Evolutionary conservation across 2,797 vertebrate genomes (phyloP), one percentile per base, ranked within the genome.

Genomic region (Ptychadena robeensis): DNA sequence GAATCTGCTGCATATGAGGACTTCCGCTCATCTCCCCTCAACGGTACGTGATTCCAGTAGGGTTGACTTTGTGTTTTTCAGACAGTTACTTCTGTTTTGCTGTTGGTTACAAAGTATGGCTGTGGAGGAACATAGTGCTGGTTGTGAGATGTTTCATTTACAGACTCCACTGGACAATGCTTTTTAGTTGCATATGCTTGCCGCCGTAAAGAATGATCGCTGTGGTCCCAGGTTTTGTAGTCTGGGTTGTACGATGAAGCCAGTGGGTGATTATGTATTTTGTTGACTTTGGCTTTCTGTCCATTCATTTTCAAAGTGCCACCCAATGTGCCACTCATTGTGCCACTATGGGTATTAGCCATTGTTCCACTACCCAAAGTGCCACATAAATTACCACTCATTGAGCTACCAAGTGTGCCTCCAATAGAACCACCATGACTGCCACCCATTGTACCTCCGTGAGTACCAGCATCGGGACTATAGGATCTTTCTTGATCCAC

Each of bases 61-160:
- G 69, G 65, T 74, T 2, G 1, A 34, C 34, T 90, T 88, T 86
- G 87, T 89, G 86, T 85, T 88, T n/a, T 86, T 98, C 94, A 99
- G 92, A 99, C 98, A 92, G 98, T 99, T 94, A 99, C 98, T 92
- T 99, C 98, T 86, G 98, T 99, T 95, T 99, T 99, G 94, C 98
- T 99, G 95, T 98, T 99, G 92, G 97, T 99, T 88, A 99, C 96
- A 93, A 97, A 99, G 93, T 99, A 99, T 88, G 97, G 97, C 93
- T 99, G 97, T 79, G 96, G 94, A 88, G 96, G 95, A 66, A 97
- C 88, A 86, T 96, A 99, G 85, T 98, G 97, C 88, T 98, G 97
- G 87, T 95, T 95, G 31, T 96, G 95, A 71, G 94, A 93, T 63
- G 94, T 88, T 90, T 98, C 96, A 3, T 96, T 96, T n/a, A 92